Conservation (phyloP, 2,113 vertebrate genomes). For the Rhombomys opimus region DNA sequence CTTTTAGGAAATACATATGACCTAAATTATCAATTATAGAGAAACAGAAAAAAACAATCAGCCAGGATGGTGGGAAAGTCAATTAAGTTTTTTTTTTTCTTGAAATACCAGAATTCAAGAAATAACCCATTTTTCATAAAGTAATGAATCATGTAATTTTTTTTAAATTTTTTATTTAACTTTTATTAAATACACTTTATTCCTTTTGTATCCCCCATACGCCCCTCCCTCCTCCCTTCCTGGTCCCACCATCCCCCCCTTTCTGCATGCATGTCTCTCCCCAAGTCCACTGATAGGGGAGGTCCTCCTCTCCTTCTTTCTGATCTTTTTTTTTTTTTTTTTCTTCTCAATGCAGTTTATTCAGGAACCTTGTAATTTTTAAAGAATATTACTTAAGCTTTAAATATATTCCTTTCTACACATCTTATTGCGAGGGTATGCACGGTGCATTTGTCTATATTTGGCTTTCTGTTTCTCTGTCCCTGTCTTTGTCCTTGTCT, state of each 20-base stretch:
- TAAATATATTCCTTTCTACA: not conserved
- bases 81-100: not conserved
- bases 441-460: not conserved
- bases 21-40: not conserved
- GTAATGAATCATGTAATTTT: not conserved
- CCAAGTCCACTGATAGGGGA: too few relatives aligned
- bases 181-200: too few relatives aligned
- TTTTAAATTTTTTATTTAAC: too few relatives aligned
- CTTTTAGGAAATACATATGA: not conserved
- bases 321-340: too few relatives aligned
- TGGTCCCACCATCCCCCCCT: too few relatives aligned
- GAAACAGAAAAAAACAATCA: not conserved
- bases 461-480: not conserved
- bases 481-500: too few relatives aligned
- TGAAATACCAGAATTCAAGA: not conserved
- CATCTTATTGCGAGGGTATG: not conserved
- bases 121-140: not conserved
- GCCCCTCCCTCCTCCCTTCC: too few relatives aligned
- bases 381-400: not conserved
- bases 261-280: too few relatives aligned
- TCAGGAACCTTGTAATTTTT: too few relatives aligned
- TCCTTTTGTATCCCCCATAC: too few relatives aligned
- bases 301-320: too few relatives aligned
- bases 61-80: not conserved
- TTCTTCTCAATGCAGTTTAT: too few relatives aligned